These are phyloP conservation scores for Myotis daubentonii DNA, from an alignment of 2,797 vertebrate genomes.

Conservation along the genomic window DNA sequence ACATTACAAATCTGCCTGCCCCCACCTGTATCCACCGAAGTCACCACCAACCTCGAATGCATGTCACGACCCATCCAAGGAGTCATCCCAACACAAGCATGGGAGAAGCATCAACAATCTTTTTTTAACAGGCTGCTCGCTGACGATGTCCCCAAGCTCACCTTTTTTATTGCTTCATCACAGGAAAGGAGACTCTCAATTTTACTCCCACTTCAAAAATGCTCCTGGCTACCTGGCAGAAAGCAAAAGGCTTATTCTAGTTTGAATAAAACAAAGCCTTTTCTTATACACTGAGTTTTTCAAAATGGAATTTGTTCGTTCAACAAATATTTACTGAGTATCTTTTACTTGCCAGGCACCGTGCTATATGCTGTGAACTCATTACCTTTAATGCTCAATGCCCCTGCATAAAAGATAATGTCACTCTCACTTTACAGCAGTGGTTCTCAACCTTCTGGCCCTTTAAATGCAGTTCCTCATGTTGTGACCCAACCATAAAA, in stretches of 20 bases:
- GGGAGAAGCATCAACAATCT: background rate
- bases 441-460: no score
- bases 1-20: background rate
- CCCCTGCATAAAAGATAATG: background rate
- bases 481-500: no score
- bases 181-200: slow-evolving; percentile 25
- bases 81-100: background rate
- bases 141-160: background rate
- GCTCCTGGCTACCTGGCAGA: slow-evolving; percentile 28
- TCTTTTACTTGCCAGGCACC: background rate
- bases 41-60: background rate
- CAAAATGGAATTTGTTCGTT: slow-evolving; percentile 32
- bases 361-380: background rate
- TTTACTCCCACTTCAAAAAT: slow-evolving; percentile 48
- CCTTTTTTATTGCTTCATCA: slow-evolving; percentile 12
- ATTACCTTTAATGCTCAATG: background rate
- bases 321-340: background rate
- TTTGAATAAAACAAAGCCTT: slow-evolving; percentile 42
- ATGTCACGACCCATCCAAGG: background rate
- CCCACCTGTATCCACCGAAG: background rate
- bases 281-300: slow-evolving; percentile 10
- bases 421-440: background rate
- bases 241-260: slow-evolving; percentile 49
- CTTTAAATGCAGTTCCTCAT: no score
- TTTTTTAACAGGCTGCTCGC: background rate